Conservation (phyloP, 64 coral and sea anemone genomes). For the Porites lutea region DNA sequence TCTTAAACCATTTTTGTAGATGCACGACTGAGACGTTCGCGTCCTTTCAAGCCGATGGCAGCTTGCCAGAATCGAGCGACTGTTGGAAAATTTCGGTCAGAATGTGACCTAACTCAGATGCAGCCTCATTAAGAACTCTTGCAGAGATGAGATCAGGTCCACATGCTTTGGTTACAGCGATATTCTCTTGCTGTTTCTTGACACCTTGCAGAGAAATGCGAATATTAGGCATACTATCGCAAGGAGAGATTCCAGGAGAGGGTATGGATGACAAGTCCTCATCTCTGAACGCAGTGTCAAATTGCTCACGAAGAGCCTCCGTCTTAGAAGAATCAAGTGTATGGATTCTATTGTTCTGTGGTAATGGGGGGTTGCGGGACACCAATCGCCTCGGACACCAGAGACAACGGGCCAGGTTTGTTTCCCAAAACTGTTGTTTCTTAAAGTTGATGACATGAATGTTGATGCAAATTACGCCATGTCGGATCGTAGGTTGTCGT, state of each 20-base stretch:
- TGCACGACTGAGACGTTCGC: slow-evolving; percentile 10
- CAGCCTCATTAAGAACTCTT: not conserved
- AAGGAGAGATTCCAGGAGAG: not conserved
- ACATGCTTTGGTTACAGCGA: not conserved
- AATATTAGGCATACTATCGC: not conserved
- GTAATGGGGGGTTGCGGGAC: too few species aligned
- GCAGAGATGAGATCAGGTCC: slow-evolving; percentile 21
- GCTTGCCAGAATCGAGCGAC: not conserved
- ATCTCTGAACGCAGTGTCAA: too few species aligned
- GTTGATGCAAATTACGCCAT: too few species aligned
- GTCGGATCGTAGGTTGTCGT: too few species aligned
- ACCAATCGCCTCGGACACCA: too few species aligned
- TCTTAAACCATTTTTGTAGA: not conserved
- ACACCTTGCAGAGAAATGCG: not conserved
- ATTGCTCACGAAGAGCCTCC: too few species aligned
- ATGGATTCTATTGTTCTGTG: too few species aligned
- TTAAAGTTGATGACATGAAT: too few species aligned
- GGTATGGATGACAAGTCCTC: too few species aligned
- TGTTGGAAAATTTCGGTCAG: slow-evolving; percentile 37
- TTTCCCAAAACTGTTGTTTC: too few species aligned
- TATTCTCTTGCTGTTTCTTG: not conserved
- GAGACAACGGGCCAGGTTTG: too few species aligned
- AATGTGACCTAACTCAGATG: not conserved
- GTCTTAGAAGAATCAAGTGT: too few species aligned
- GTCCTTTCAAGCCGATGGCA: slow-evolving; percentile 2